Percentiles rank a stretch among this genome's conserved stretches.
phyloP scores from a whole-genome alignment of 2,888 invertebrate genomes.

The Amblyteles armatorius region DNA sequence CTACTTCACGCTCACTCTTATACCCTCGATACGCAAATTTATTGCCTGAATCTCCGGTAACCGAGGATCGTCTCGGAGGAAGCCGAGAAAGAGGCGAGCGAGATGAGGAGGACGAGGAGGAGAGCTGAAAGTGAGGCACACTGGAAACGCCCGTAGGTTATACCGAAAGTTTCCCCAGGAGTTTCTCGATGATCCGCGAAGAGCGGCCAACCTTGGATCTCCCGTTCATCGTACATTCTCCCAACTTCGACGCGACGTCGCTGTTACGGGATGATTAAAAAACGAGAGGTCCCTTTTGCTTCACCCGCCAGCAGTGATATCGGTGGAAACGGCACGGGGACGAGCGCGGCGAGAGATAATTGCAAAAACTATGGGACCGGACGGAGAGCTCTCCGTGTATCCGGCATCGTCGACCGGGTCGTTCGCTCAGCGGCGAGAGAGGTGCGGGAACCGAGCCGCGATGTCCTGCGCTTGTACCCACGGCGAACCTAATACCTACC shows the following conservation, averaged over 20 bases:
- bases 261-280: constrained; percentile 42
- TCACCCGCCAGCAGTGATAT: constrained; percentile 32
- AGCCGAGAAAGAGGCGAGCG: constrained; percentile 23
- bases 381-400: constrained; percentile 58
- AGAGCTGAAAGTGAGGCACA: constrained; percentile 27
- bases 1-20: constrained; percentile 39
- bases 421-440: constrained; percentile 24
- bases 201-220: constrained; percentile 13
- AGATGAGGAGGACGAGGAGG: constrained; percentile 1
- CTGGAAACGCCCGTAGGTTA: constrained; percentile 27
- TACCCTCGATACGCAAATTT: constrained; percentile 67
- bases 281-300: constrained; percentile 48
- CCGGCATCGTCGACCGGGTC: constrained; percentile 41
- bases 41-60: constrained; percentile 54
- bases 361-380: constrained; percentile 77
- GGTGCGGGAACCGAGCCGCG: constrained; percentile 42
- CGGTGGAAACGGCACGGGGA: constrained; percentile 8
- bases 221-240: not conserved
- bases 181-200: constrained; percentile 42
- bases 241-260: constrained; percentile 15
- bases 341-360: constrained; percentile 75
- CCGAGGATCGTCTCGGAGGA: constrained; percentile 52
- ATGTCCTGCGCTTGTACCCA: constrained; percentile 48
- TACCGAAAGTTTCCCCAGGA: constrained; percentile 41
- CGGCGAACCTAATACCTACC: constrained; percentile 60